Base-by-base conservation (phyloP, 2,113 vertebrate genomes). In the Marmota monax region DNA sequence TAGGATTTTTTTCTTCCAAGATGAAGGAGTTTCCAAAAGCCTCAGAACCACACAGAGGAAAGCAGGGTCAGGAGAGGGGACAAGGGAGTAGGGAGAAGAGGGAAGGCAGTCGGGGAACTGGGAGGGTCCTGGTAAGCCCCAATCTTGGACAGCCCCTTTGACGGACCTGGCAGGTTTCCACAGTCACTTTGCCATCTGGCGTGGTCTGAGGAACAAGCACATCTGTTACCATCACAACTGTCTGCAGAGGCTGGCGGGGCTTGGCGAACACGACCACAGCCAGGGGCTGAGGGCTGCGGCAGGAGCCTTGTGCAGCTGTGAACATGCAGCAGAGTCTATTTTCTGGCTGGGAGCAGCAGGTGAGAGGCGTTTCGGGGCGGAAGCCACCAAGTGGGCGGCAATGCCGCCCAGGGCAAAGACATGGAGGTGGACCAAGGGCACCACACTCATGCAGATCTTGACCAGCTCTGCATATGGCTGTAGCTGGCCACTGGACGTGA, bases 141-240 rank as follows among this genome's bases (percentile, higher is more conserved):
- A 58, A n/a, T 1, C 10, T 8, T n/a, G 29, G 16, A 23, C 37
- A 29, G 39, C 61, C 7, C 5, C 53, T 67, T 73, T 7, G 42
- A 56, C 48, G 32, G 23, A 45, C 39, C 10, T 16, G 45, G 17
- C 2, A 3, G 70, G 29, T 20, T 34, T 70, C 45, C 1, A 12
- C 17, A 53, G 70, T n/a, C 48, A 5, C 67, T 76, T 16, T 7
- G 1, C 42, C 12, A 1, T 32, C 45, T 67, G 4, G 0, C 10
- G 3, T 51, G 65, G n/a, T 25, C 82, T 25, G 61, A 91, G 56
- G 29, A 93, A 3, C 10, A 4, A 12, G 10, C 48, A 45, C 1
- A 17, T 7, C 4, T 13, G 1, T 8, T 51, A 18, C 7, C 12
- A 7, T 53, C 9, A 1, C 22, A 42, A 8, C 2, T n/a, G 23